Evolutionary conservation across 2,797 vertebrate species (phyloP), one percentile per base, ranked within the genome.

Genomic region (Masticophis lateralis): DNA sequence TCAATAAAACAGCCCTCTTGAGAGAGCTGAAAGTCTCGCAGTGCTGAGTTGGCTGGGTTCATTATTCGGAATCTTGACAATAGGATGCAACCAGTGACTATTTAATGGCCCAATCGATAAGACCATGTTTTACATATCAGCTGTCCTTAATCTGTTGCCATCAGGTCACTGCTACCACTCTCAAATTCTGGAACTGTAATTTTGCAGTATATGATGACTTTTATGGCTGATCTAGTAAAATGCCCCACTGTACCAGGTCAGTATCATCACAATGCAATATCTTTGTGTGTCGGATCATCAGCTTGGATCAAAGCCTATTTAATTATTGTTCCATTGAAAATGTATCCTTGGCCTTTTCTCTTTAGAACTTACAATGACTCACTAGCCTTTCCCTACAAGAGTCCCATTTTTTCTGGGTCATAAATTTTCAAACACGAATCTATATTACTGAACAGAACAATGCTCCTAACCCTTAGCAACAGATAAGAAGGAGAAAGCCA

Each of bases 401-500:
- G 43, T 28, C 95, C 63, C 61, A 86, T 94, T 37, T 93, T 96
- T 94, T 91, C 59, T 94, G 90, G 94, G 79, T 96, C 94, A 94
- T 94, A 95, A 88, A 93, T 47, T 94, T 86, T 92, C 47, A 91
- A 74, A 92, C 87, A 87, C 93, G 16, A 88, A 60, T 87, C 28
- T n/a, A 57, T 61, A 14, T 94, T 90, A 94, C 53, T 94, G 90
- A 92, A 96, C 94, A 93, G 91, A 95, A 37, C 20, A 47, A 43
- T 96, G 91, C 56, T 94, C 53, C 93, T 86, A 47, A 86, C 60
- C 63, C 43, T 69, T 86, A 87, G 87, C 28, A 57, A 83, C 93
- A 90, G 27, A 32, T 94, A 83, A 55, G 14, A 47, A 94, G 8
- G 32, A 57, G 25, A n/a, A 86, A 92, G 2, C 0, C 86, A 92